A percentile compares a stretch with the other conserved stretches of the same genome.
phyloP scores from a whole-genome alignment of 1,140 invertebrate genomes.

The Sesamia nonagrioides region DNA sequence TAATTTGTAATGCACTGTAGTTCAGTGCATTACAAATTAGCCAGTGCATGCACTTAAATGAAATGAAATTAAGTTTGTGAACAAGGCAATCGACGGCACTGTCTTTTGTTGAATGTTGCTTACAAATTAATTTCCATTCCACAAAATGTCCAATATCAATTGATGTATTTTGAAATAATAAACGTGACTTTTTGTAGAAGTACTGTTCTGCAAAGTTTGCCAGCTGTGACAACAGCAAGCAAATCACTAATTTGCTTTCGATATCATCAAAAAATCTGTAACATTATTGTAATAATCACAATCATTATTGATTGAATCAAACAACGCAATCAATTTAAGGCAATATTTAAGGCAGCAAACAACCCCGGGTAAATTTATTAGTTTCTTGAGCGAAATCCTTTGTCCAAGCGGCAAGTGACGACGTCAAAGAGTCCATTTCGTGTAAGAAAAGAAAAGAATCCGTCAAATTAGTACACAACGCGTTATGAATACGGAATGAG shows the following conservation, averaged over 20 bases:
- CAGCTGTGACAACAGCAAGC: not conserved
- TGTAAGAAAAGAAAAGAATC: conserved; percentile 70
- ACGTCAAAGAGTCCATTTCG: conserved; percentile 67
- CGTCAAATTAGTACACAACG: conserved; percentile 80
- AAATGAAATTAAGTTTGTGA: too few species aligned
- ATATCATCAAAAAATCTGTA: not conserved
- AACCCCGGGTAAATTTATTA: conserved; percentile 38
- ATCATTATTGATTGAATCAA: conserved; percentile 30
- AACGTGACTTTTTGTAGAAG: not conserved
- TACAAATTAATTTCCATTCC: too few species aligned
- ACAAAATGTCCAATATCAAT: too few species aligned
- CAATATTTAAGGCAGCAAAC: conserved; percentile 10
- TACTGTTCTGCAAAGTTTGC: too few species aligned
- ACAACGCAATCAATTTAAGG: conserved; percentile 34
- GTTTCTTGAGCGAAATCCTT: conserved; percentile 50
- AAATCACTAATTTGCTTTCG: not conserved
- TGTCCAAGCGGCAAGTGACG: conserved; percentile 59
- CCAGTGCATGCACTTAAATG: too few species aligned
- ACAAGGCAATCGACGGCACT: too few species aligned
- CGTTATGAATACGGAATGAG: conserved; percentile 85
- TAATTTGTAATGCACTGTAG: too few species aligned
- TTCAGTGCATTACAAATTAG: too few species aligned
- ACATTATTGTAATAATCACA: not conserved
- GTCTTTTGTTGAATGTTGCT: not conserved
- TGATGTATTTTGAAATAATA: not conserved